These are phyloP conservation scores for Griposia aprilina DNA, from an alignment of 2,888 invertebrate genomes.

Conservation along the genomic window DNA sequence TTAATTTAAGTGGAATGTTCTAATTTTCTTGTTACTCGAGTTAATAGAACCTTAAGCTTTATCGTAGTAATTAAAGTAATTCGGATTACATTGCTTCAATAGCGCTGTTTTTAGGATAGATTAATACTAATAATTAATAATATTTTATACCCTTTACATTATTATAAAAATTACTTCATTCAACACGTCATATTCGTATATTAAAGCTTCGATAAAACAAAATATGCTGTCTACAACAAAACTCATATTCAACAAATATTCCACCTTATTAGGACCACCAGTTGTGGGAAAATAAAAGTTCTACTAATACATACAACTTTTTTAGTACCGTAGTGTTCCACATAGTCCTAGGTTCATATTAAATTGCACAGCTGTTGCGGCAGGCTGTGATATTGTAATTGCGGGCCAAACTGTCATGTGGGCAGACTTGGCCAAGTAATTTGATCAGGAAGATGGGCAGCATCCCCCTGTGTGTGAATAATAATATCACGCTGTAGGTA, in stretches of 20 bases:
- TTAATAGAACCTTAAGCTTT: conserved; percentile 31
- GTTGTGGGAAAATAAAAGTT: conserved; percentile 26
- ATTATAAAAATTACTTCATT: neutral
- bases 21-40: conserved; percentile 26
- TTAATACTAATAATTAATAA: neutral
- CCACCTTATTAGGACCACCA: neutral
- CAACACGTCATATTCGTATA: no score
- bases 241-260: neutral
- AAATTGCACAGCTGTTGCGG: conserved; percentile 58
- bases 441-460: conserved; percentile 41
- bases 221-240: neutral
- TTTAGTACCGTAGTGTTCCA: conserved; percentile 5
- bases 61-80: conserved; percentile 14
- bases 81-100: conserved; percentile 23
- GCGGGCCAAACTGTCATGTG: conserved; percentile 49
- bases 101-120: conserved; percentile 5
- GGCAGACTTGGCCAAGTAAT: conserved; percentile 41
- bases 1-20: conserved; percentile 27
- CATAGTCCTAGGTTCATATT: conserved; percentile 39
- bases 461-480: conserved; percentile 18
- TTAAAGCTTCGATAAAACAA: neutral
- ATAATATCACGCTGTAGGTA: conserved; percentile 25
- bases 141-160: no score
- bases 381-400: conserved; percentile 45
- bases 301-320: conserved; percentile 13